These are phyloP conservation scores for Paedocypris micromegethes DNA, from an alignment of 2,797 vertebrate genomes.

Conservation along the genomic window DNA sequence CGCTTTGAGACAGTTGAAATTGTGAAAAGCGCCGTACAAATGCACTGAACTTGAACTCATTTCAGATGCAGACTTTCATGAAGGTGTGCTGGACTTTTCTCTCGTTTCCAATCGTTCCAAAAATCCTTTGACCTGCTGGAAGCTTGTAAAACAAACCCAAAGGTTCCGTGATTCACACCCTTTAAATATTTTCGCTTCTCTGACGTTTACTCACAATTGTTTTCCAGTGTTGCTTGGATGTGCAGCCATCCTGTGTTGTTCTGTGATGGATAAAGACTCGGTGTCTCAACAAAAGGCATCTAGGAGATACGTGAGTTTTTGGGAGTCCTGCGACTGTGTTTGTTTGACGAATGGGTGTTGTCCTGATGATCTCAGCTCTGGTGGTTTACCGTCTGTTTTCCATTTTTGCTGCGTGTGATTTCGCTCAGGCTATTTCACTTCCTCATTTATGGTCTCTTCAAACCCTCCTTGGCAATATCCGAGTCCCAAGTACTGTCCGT, in stretches of 20 bases:
- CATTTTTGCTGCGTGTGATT: slow-evolving; percentile 23
- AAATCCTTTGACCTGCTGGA: slow-evolving; percentile 26
- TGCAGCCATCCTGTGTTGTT: slow-evolving; percentile 34
- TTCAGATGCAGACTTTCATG: neutral
- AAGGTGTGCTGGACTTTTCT: slow-evolving; percentile 37
- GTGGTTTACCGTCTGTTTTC: slow-evolving; percentile 28
- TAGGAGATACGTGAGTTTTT: slow-evolving; percentile 34
- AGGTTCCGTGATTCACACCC: slow-evolving; percentile 9
- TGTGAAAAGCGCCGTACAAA: too few species aligned
- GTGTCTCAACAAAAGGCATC: slow-evolving; percentile 24
- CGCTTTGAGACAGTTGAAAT: too few species aligned
- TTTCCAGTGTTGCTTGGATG: slow-evolving; percentile 25
- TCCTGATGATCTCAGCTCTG: slow-evolving; percentile 25
- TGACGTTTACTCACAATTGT: slow-evolving; percentile 28
- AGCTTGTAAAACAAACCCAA: slow-evolving; percentile 9
- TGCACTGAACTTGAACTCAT: too few species aligned
- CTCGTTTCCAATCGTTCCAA: slow-evolving; percentile 41
- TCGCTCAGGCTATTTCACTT: slow-evolving; percentile 3
- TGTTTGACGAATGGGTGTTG: slow-evolving; percentile 34
- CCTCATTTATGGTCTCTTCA: neutral
- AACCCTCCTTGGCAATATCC: slow-evolving; percentile 22
- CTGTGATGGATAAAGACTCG: slow-evolving; percentile 29
- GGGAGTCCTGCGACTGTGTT: slow-evolving; percentile 17
- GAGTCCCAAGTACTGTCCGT: slow-evolving; percentile 13
- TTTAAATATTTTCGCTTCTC: slow-evolving; percentile 39